These are phyloP conservation scores for Acrocephalus arundinaceus DNA, from an alignment of 2,113 vertebrate genomes.

Conservation along the genomic window DNA sequence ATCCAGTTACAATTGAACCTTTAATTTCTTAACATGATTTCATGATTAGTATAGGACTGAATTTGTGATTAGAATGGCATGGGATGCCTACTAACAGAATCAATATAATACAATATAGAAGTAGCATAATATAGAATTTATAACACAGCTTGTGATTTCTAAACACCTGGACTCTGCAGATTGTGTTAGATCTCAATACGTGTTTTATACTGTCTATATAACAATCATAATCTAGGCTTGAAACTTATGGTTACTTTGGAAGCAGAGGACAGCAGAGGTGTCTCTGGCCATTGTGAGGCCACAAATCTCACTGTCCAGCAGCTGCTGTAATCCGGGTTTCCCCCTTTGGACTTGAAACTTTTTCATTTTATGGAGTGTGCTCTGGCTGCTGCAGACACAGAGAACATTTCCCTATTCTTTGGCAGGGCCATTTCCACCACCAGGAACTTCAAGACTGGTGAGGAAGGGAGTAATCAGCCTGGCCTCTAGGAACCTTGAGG, in stretches of 20 bases:
- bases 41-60: background rate
- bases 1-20: background rate
- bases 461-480: background rate
- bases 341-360: background rate
- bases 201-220: rapidly evolving
- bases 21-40: background rate
- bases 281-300: no score
- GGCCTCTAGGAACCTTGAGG: background rate
- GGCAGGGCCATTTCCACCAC: rapidly evolving
- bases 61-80: background rate
- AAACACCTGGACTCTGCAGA: background rate
- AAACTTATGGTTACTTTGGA: background rate
- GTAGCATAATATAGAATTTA: background rate
- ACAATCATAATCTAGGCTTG: background rate
- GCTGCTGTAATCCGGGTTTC: background rate
- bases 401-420: background rate
- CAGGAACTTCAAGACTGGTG: background rate
- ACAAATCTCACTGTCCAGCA: background rate
- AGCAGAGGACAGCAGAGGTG: no score
- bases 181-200: background rate
- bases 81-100: background rate
- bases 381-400: background rate
- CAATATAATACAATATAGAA: background rate
- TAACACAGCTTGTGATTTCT: background rate
- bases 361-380: background rate